A percentile compares a stretch with the other conserved stretches of the same genome.
Evolutionary conservation across 2,113 vertebrate genomes (phyloP).

Genomic region (Micronisus gabar): DNA sequence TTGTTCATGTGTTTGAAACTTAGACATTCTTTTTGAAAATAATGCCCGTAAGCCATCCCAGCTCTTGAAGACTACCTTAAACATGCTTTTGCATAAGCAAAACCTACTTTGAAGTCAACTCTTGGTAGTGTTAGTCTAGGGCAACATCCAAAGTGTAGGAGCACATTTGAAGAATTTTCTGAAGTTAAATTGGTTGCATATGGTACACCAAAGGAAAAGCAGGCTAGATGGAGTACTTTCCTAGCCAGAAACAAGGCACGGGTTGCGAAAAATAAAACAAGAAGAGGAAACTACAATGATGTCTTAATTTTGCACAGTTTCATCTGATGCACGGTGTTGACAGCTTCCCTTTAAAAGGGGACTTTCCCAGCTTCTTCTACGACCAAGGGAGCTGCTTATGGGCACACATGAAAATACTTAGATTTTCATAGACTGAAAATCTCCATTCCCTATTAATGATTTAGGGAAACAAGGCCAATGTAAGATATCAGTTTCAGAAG

Average conservation of each 20-base stretch:
- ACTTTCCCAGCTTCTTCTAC: neutral
- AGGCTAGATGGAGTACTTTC: neutral
- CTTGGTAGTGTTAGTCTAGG: neutral
- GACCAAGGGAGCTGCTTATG: neutral
- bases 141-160: neutral
- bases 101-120: rapidly evolving
- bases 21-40: rapidly evolving
- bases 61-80: neutral
- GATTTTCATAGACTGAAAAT: neutral
- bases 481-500: neutral
- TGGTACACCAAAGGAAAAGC: neutral
- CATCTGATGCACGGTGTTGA: neutral
- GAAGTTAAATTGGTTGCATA: neutral
- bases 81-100: neutral
- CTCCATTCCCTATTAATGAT: rapidly evolving
- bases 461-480: neutral
- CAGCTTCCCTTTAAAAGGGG: neutral
- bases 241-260: neutral
- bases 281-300: neutral
- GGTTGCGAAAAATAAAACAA: neutral
- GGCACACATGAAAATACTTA: neutral
- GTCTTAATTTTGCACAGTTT: neutral
- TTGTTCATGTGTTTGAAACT: neutral
- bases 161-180: neutral
- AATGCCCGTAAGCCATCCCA: neutral